A percentile compares a stretch with the other conserved stretches of the same genome.
Conservation (phyloP, 2,888 invertebrate species). For the Buathra laborator region DNA sequence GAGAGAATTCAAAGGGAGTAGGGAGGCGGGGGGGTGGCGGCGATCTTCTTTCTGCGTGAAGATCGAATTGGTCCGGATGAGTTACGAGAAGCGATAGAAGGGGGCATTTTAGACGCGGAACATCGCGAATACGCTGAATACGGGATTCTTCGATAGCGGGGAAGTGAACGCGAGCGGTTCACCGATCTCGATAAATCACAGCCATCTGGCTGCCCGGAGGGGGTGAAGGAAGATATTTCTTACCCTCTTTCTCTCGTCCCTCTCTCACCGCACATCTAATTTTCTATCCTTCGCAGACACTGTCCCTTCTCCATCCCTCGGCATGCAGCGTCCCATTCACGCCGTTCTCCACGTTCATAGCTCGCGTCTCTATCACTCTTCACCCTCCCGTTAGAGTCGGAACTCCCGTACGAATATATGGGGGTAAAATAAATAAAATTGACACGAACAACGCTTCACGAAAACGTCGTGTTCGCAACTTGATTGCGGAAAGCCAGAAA, state of each 20-base stretch:
- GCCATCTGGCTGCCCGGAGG: slow-evolving; percentile 42
- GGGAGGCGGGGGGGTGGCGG: not conserved
- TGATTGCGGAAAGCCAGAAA: not conserved
- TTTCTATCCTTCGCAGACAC: not conserved
- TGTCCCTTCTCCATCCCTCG: slow-evolving; percentile 23
- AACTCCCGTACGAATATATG: not conserved
- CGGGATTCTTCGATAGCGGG: slow-evolving; percentile 65
- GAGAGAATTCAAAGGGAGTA: not conserved
- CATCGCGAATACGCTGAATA: slow-evolving; percentile 72
- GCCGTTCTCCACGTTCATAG: not conserved
- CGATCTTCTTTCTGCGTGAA: not conserved
- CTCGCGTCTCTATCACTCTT: slow-evolving; percentile 28
- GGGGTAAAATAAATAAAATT: not conserved
- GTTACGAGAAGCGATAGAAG: slow-evolving; percentile 68
- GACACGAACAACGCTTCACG: not conserved
- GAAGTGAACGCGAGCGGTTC: slow-evolving; percentile 55
- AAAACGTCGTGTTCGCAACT: not conserved
- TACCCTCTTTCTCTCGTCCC: slow-evolving; percentile 17
- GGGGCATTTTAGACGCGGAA: slow-evolving; percentile 63
- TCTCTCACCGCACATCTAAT: slow-evolving; percentile 12
- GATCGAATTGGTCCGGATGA: slow-evolving; percentile 67
- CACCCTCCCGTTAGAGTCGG: not conserved
- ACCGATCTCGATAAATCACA: slow-evolving; percentile 76
- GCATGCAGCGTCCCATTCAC: slow-evolving; percentile 19
- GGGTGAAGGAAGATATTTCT: slow-evolving; percentile 43